Evolutionary conservation across 2,113 vertebrate genomes (phyloP), one percentile per base, ranked within the genome.

Genomic region (Gopherus evgoodei): DNA sequence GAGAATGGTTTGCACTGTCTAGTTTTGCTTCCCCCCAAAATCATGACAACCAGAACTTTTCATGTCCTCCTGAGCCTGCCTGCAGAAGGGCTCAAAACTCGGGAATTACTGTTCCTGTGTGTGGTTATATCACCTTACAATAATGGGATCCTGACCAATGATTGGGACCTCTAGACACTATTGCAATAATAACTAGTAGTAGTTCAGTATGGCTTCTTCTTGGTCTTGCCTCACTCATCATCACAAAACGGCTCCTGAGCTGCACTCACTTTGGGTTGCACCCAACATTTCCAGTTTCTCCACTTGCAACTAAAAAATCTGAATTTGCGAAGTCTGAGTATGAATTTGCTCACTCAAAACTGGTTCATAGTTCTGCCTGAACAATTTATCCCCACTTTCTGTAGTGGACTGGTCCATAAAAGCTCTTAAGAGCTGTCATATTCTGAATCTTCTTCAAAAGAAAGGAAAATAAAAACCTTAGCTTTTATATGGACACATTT

Each of bases 61-160:
- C 0, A 0, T 50, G 50, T 65, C 44, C 5, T 81, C 17, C n/a
- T 84, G 25, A 53, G 69, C 4, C 8, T 31, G 17, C 6, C 52
- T 75, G 35, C 52, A 56, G 81, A 75, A 50, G 44, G 65, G 6
- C 16, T 69, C 44, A 31, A 80, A 83, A 3, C 35, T 69, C 35
- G 10, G 78, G 47, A 62, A 29, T 42, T 0, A 1, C 44, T 83
- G 25, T 27, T 35, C 8, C 38, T 25, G 0, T 10, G 31, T 92
- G 50, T 27, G 31, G 31, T 38, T 49, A n/a, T 56, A 47, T 81
- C n/a, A 13, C 5, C 12, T 53, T 88, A 22, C 25, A 0, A 0
- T 54, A 79, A 50, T 25, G 31, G 52, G 14, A 80, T 16, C 31
- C 82, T 47, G 12, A 53, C 31, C n/a, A 83, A 21, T 87, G 17